phyloP scores from a whole-genome alignment of 2,113 vertebrate species.

The Eptatretus burgeri region DNA sequence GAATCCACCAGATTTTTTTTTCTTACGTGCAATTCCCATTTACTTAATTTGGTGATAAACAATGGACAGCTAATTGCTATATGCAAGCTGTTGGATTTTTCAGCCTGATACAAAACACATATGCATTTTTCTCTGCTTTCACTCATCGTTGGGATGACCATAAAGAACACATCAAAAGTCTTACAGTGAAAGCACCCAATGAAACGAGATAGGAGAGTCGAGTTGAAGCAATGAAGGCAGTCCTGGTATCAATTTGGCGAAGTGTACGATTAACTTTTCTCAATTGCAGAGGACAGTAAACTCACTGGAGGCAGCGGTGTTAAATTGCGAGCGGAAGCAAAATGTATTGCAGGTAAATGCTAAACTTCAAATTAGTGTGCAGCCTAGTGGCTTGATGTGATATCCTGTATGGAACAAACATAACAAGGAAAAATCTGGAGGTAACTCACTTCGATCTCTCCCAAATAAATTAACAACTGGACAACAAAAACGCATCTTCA shows the following conservation, averaged over 20 bases:
- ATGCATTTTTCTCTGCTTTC: too few species aligned
- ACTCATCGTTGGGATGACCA: too few species aligned
- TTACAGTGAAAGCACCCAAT: background rate
- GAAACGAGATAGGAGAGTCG: conserved; percentile 6
- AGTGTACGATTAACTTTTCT: conserved; percentile 4
- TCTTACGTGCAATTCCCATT: too few species aligned
- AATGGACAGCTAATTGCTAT: too few species aligned
- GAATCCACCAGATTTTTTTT: background rate
- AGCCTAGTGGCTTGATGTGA: conserved; percentile 4
- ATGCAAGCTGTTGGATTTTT: too few species aligned
- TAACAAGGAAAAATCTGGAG: conserved; percentile 5
- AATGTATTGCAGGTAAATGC: conserved; percentile 7
- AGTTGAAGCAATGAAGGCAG: background rate
- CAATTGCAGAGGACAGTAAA: background rate
- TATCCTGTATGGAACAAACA: background rate
- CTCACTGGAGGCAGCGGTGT: background rate
- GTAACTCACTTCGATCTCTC: background rate
- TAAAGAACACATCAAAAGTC: background rate
- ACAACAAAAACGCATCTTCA: background rate
- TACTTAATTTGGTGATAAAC: too few species aligned
- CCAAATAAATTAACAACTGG: background rate
- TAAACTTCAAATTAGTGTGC: background rate
- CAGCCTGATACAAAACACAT: too few species aligned
- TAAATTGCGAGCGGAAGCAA: background rate
- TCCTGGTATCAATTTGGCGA: conserved; percentile 1